Percentiles rank a stretch among this genome's conserved stretches.
These are phyloP conservation scores for Coregonus sp. DNA, from an alignment of 2,797 vertebrate genomes.

Conservation along the genomic window DNA sequence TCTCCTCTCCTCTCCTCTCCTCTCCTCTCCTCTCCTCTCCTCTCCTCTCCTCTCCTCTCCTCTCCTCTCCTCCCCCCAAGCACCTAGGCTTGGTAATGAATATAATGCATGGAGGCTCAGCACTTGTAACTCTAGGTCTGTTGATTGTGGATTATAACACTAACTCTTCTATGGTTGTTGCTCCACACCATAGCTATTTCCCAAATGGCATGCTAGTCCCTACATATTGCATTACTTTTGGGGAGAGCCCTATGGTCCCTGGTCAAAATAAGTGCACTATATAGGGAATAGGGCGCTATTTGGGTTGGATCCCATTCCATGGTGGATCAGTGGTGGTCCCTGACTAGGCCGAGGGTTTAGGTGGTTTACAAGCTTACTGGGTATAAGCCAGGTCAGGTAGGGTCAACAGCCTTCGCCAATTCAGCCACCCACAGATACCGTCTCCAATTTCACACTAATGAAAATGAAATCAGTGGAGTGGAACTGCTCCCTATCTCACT, in stretches of 20 bases:
- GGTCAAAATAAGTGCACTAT: neutral
- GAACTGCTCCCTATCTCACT: conserved; percentile 10
- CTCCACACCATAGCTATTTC: too few species aligned
- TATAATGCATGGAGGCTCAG: neutral
- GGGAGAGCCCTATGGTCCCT: too few species aligned
- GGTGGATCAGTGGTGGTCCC: neutral
- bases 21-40: too few species aligned
- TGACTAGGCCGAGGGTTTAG: neutral
- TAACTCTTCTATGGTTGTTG: neutral
- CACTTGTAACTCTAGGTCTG: neutral
- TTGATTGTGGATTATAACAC: conserved; percentile 8
- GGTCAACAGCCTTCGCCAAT: conserved; percentile 1
- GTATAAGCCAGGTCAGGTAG: conserved; percentile 4
- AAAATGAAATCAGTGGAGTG: conserved; percentile 10
- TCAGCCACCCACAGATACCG: conserved; percentile 2
- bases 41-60: too few species aligned
- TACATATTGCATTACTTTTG: too few species aligned
- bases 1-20: too few species aligned
- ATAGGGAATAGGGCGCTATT: neutral
- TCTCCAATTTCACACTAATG: conserved; percentile 8
- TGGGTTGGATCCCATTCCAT: neutral
- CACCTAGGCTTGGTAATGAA: neutral
- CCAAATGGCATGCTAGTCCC: too few species aligned
- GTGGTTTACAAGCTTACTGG: neutral
- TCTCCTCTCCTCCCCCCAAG: neutral